phyloP scores from a whole-genome alignment of 2,888 invertebrate genomes.

The Amaurobius ferox region DNA sequence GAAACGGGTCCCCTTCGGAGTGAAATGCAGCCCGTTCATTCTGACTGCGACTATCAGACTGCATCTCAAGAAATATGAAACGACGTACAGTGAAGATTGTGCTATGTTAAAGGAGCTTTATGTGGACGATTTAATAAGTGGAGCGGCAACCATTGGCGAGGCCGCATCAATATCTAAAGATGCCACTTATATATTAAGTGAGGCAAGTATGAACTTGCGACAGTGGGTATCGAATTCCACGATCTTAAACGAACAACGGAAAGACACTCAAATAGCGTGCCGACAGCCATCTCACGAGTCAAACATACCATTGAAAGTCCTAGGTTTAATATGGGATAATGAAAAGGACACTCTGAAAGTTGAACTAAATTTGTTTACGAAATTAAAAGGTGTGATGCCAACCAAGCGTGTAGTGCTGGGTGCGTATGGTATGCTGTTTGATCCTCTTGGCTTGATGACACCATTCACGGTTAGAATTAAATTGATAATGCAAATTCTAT shows the following conservation, averaged over 20 bases:
- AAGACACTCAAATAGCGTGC: neutral
- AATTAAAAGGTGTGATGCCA: neutral
- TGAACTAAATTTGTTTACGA: neutral
- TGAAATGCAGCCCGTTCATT: neutral
- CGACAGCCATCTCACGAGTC: neutral
- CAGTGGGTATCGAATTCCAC: conserved; percentile 13
- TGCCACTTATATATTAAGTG: neutral
- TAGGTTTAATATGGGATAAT: neutral
- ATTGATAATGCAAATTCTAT: neutral
- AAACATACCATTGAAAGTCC: neutral
- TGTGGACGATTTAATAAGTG: neutral
- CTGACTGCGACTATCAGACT: neutral
- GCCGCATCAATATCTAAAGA: neutral
- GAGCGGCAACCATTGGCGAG: neutral
- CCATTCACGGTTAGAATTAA: neutral
- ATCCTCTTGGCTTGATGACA: conserved; percentile 6
- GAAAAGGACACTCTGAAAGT: neutral
- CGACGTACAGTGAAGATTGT: neutral
- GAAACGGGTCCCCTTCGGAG: neutral
- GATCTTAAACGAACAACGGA: neutral
- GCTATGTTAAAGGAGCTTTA: neutral
- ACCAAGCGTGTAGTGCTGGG: neutral
- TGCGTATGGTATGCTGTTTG: neutral
- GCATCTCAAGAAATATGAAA: conserved; percentile 1
- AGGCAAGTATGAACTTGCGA: conserved; percentile 13